Evolutionary conservation across 2,113 vertebrate species (phyloP), one percentile per base, ranked within the genome.

Genomic region (Vidua chalybeata): DNA sequence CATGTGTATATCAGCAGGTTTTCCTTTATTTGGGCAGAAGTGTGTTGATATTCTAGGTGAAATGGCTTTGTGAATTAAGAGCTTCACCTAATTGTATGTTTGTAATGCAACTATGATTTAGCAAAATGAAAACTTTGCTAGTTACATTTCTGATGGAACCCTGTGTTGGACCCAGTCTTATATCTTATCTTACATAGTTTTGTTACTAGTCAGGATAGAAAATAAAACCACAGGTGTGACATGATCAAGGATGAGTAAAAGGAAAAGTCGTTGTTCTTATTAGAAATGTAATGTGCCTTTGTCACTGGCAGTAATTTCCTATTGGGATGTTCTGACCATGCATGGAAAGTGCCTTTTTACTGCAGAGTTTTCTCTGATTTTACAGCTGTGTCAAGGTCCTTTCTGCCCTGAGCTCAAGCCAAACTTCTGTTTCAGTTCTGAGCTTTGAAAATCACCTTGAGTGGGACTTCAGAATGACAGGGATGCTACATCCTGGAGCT

Each of bases 101-200:
- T 68, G n/a, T 31, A 67, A 3, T 15, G 6, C 39, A 75, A 0
- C 13, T 51, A 0, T 22, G 26, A 61, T 62, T 58, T 77, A 78
- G 69, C 69, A 87, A 33, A 89, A 67, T 31, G 6, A 28, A 21
- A 45, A 11, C 24, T 37, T 46, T 11, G 10, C n/a, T 35, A 3
- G 13, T 86, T 77, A 19, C 0, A 0, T 46, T 51, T 81, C 68
- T 54, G 11, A 20, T 77, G 31, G 31, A 61, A 14, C 15, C 13
- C 1, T 7, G 0, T 22, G 49, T 46, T n/a, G 22, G 12, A 18
- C 30, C 7, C 9, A 20, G n/a, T 43, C 31, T 45, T 37, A 0
- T 0, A 14, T 61, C 35, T 76, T 54, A 35, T 15, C 31, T 46
- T 48, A 6, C 2, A 3, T 35, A 8, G 35, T 37, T 90, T 24